Evolutionary conservation across 2,888 invertebrate species (phyloP).

Genomic region (Eristalis arbustorum): DNA sequence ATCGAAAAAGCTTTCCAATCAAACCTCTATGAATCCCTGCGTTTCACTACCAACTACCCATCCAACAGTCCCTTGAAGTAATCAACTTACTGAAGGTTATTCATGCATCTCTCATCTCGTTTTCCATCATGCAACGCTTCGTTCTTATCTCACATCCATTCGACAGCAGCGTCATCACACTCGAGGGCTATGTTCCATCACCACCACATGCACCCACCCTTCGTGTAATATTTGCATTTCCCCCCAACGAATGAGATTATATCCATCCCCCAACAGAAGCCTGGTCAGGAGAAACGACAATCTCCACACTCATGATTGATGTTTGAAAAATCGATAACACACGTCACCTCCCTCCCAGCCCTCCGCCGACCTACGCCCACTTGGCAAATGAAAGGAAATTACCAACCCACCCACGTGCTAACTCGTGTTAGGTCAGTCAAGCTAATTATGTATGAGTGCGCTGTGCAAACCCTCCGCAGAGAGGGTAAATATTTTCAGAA

Average conservation of each 20-base stretch:
- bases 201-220: neutral
- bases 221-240: slow-evolving; percentile 8
- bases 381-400: slow-evolving; percentile 13
- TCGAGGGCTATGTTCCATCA: neutral
- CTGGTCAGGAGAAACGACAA: slow-evolving; percentile 31
- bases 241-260: slow-evolving; percentile 16
- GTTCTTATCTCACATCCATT: neutral
- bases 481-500: slow-evolving; percentile 31
- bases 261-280: neutral
- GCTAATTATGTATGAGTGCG: slow-evolving; percentile 40
- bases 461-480: slow-evolving; percentile 1
- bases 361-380: neutral
- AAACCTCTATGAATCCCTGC: too few species aligned
- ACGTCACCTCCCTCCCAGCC: neutral
- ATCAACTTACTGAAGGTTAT: neutral
- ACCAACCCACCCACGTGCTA: slow-evolving; percentile 30
- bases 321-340: slow-evolving; percentile 23
- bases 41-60: too few species aligned
- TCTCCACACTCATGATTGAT: neutral
- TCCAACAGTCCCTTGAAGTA: neutral
- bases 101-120: neutral
- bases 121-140: neutral
- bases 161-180: neutral
- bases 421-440: slow-evolving; percentile 58
- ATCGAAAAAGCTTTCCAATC: too few species aligned